phyloP scores from a whole-genome alignment of 2,888 invertebrate species.

The Biston betularia region DNA sequence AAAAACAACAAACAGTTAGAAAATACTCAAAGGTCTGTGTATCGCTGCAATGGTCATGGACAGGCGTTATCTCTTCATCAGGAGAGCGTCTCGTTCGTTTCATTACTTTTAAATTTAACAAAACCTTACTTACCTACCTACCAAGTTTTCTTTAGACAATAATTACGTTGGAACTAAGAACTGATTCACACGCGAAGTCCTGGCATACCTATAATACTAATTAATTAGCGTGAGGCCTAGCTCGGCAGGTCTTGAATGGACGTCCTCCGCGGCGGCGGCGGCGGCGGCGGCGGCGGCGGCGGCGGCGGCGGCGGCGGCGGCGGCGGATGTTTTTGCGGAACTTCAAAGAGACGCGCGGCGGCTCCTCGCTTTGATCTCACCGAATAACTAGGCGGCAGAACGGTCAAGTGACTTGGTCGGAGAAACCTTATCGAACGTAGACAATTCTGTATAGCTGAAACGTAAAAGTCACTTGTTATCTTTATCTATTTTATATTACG shows the following conservation, averaged over 20 bases:
- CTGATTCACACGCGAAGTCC: constrained; percentile 17
- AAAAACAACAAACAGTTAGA: no score
- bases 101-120: no score
- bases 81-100: no score
- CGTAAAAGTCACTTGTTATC: no score
- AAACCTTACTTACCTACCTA: no score
- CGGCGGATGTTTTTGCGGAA: constrained; percentile 59
- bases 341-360: constrained; percentile 62
- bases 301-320: constrained; percentile 50
- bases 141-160: constrained; percentile 4
- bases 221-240: constrained; percentile 52
- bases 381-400: constrained; percentile 45
- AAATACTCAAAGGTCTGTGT: no score
- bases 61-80: no score
- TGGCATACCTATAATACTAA: constrained; percentile 28
- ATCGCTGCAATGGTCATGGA: no score
- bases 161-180: constrained; percentile 3
- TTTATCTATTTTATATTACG: no score
- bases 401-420: neutral
- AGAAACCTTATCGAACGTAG: no score
- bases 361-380: constrained; percentile 58
- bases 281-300: constrained; percentile 55
- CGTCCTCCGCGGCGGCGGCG: constrained; percentile 40
- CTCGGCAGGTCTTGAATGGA: constrained; percentile 46
- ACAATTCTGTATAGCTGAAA: no score